These are phyloP conservation scores for Chaetophractus vellerosus DNA, from an alignment of 2,797 vertebrate genomes.

Conservation along the genomic window DNA sequence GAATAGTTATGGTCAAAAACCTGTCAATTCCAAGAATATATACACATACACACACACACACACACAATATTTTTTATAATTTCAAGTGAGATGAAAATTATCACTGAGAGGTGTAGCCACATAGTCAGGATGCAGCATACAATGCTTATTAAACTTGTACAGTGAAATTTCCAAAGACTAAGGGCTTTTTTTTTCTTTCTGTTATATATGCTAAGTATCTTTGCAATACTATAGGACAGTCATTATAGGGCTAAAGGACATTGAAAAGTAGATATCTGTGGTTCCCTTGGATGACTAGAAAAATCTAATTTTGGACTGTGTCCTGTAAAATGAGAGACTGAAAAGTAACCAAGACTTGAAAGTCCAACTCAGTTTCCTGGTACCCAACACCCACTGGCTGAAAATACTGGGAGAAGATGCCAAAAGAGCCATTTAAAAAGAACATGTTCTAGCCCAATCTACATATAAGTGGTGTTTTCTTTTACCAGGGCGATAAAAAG, in stretches of 20 bases:
- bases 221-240: background rate
- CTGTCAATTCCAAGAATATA: background rate
- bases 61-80: constrained; percentile 39
- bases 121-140: constrained; percentile 14
- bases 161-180: constrained; percentile 31
- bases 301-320: background rate
- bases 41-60: too few species aligned
- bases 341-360: background rate
- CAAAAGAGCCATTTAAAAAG: background rate
- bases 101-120: background rate
- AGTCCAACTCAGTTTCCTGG: background rate
- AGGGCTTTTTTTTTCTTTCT: constrained; percentile 46
- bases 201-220: background rate
- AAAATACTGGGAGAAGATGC: background rate
- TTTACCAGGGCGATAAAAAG: constrained; percentile 40
- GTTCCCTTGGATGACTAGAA: background rate
- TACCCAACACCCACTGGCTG: background rate
- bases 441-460: background rate
- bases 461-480: background rate
- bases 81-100: constrained; percentile 62
- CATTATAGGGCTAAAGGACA: background rate
- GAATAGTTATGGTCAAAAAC: constrained; percentile 49
- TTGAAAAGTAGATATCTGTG: background rate
- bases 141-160: background rate
- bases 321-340: background rate